Base-by-base conservation (phyloP, 2,113 vertebrate species). In the Pontoporia blainvillei region DNA sequence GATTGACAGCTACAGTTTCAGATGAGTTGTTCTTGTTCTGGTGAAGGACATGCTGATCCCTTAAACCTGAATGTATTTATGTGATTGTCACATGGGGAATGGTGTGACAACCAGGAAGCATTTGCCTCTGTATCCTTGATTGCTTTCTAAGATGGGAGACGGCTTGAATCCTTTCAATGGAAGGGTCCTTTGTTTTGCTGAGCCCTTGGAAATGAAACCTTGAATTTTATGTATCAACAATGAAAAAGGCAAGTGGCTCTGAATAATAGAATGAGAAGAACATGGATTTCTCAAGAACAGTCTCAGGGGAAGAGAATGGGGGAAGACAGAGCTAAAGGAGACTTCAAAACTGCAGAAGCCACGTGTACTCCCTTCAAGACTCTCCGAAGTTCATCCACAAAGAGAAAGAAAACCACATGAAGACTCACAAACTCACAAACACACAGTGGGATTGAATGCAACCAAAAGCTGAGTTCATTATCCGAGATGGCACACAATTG, bases 401-500 rank as follows among this genome's bases (percentile, higher is more conserved):
- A 61, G 41, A 5, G 46, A 39, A 15, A 21, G 11, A 49, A 8
- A 67, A 25, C 5, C 52, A 34, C 12, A 4, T 64, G 21, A 23
- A 78, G 39, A 18, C 15, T 44, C 39, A 44, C 11, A 83, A 81
- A n/a, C 21, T 90, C 71, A 64, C 31, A 72, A 52, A 73, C 11
- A 57, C 15, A 59, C 1, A 34, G 15, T n/a, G 52, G n/a, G 49
- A 69, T 57, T 84, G 23, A 93, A 18, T 86, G 25, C 49, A 27
- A 52, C 12, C 34, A 39, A 46, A 79, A 86, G 14, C 34, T 75
- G 49, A 86, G 31, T 61, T 76, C n/a, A 1, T n/a, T 31, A 34
- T 69, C 11, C 15, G 11, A 61, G 25, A 46, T 69, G 69, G 14
- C 15, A 29, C 1, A 0, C 5, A 6, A 2, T 4, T 17, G 5